Percentiles rank a stretch among this genome's conserved stretches.
phyloP scores from a whole-genome alignment of 2,797 vertebrate genomes.

The Sebastes aleutianus region DNA sequence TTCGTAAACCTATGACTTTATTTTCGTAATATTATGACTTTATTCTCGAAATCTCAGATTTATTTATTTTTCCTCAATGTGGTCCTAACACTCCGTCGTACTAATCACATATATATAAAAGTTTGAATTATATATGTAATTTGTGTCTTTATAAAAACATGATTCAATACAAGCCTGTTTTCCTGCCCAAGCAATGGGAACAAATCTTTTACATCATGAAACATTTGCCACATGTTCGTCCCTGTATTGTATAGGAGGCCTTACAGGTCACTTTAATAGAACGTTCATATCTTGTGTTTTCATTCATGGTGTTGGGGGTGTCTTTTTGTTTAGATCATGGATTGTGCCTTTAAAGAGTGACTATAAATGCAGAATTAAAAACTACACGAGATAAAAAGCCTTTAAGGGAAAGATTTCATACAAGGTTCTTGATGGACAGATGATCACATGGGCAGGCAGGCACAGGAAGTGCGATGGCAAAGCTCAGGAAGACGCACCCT shows the following conservation, averaged over 20 bases:
- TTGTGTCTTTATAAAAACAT: not conserved
- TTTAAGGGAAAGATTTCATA: not conserved
- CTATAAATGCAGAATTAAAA: not conserved
- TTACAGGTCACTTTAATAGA: not conserved
- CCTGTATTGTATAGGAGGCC: not conserved
- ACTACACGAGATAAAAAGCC: not conserved
- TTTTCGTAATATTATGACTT: too few relatives aligned
- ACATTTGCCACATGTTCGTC: not conserved
- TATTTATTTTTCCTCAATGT: too few relatives aligned
- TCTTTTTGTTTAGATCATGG: not conserved
- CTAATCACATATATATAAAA: too few relatives aligned
- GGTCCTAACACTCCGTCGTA: too few relatives aligned
- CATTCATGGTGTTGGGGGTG: not conserved
- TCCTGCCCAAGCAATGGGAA: not conserved
- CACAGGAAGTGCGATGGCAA: slow-evolving; percentile 57
- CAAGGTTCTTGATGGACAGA: slow-evolving; percentile 34
- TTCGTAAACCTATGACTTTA: too few relatives aligned
- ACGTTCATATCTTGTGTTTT: not conserved
- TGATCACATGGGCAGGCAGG: slow-evolving; percentile 14
- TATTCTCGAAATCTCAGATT: too few relatives aligned
- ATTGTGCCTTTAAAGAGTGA: not conserved
- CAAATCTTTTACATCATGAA: not conserved
- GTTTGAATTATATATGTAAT: too few relatives aligned
- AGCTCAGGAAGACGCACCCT: slow-evolving; percentile 48
- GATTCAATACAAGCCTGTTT: not conserved